A percentile compares a stretch with the other conserved stretches of the same genome.
Conservation (phyloP, 2,888 invertebrate species). For the Seladonia tumulorum region DNA sequence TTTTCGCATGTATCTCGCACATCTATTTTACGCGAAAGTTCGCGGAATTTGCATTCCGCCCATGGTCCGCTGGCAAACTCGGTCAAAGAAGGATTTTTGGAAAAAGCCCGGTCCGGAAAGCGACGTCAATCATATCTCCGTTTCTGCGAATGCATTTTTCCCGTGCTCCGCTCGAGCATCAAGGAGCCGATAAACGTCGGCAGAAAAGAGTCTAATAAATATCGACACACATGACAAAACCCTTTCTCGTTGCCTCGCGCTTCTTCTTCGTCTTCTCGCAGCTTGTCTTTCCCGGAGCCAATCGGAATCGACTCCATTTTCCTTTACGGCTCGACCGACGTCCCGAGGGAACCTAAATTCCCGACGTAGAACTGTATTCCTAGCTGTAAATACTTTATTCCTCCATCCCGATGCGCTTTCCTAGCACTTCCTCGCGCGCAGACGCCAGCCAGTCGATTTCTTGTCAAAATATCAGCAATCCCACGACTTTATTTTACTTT, state of each 20-base stretch:
- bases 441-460: neutral
- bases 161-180: constrained; percentile 7
- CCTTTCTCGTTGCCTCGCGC: neutral
- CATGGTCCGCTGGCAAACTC: neutral
- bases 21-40: neutral
- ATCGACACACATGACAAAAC: constrained; percentile 36
- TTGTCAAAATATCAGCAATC: neutral
- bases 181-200: constrained; percentile 42
- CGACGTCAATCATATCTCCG: constrained; percentile 11
- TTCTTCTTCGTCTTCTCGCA: neutral
- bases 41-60: neutral
- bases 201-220: constrained; percentile 46
- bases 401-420: neutral
- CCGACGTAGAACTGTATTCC: neutral
- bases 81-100: neutral
- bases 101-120: neutral
- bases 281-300: neutral
- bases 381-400: neutral
- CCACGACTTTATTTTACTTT: neutral
- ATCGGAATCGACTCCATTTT: neutral
- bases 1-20: neutral
- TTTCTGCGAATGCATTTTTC: neutral
- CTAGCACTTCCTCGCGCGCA: neutral
- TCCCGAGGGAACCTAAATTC: neutral
- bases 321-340: neutral